Evolutionary conservation across 92 coral and sea anemone genomes (phyloP).

Genomic region (Epizoanthus fatuus): DNA sequence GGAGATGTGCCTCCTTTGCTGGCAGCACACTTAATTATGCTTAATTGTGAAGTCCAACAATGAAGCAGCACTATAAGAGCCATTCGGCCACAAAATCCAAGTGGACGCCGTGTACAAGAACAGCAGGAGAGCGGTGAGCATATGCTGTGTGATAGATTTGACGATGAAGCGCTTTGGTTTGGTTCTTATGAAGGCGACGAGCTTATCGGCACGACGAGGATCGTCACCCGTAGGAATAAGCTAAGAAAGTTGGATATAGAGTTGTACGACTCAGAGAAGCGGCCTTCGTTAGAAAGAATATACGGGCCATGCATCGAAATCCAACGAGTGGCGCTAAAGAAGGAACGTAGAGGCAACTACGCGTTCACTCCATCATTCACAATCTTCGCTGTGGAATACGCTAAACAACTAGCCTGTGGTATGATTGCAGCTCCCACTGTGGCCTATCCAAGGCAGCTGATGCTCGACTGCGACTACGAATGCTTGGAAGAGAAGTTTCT

Average conservation of each 20-base stretch:
- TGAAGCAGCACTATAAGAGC: no score
- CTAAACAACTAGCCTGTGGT: no score
- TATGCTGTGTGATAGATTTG: slow-evolving; percentile 46
- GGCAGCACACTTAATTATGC: no score
- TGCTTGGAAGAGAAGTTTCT: no score
- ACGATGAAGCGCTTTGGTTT: slow-evolving; percentile 37
- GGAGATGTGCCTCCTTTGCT: no score
- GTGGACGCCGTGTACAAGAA: slow-evolving; percentile 23
- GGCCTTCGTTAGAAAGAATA: slow-evolving; percentile 1
- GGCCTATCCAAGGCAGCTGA: no score
- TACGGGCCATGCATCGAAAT: slow-evolving; percentile 3
- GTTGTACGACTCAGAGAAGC: slow-evolving; percentile 25
- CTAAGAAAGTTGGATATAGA: slow-evolving; percentile 46
- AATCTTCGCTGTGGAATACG: no score
- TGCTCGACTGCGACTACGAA: no score
- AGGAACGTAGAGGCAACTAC: not conserved
- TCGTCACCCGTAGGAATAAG: slow-evolving; percentile 30
- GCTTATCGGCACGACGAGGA: slow-evolving; percentile 36
- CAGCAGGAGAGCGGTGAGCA: not conserved
- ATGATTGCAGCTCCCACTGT: no score
- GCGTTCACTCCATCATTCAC: no score
- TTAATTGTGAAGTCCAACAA: no score
- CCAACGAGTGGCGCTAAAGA: slow-evolving; percentile 10
- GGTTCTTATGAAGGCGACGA: slow-evolving; percentile 19
- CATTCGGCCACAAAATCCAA: slow-evolving; percentile 22